phyloP scores from a whole-genome alignment of 2,888 invertebrate genomes.

The Halocaridina rubra region DNA sequence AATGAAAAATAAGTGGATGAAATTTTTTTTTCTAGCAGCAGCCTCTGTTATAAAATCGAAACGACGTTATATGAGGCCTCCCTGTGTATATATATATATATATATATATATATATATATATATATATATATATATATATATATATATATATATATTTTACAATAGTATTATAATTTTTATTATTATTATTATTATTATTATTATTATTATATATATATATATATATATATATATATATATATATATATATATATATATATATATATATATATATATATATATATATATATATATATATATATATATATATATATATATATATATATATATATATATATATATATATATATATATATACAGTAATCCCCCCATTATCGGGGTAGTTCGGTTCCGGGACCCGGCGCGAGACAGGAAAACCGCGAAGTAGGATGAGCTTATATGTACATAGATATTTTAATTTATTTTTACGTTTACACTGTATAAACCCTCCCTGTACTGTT shows the following conservation, averaged over 20 bases:
- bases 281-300: slow-evolving; percentile 22
- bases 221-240: slow-evolving; percentile 7
- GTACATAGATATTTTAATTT: too few relatives aligned
- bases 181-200: background rate
- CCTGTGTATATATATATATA: slow-evolving; percentile 32
- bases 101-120: slow-evolving; percentile 47
- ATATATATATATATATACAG: slow-evolving; percentile 7
- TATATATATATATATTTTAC: slow-evolving; percentile 23
- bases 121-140: slow-evolving; percentile 7
- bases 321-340: slow-evolving; percentile 26
- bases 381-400: too few relatives aligned
- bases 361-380: too few relatives aligned
- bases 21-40: too few relatives aligned
- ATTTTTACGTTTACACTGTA: too few relatives aligned
- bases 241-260: slow-evolving; percentile 39
- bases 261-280: slow-evolving; percentile 32
- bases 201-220: background rate
- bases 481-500: too few relatives aligned
- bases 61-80: too few relatives aligned
- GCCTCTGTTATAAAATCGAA: too few relatives aligned
- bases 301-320: slow-evolving; percentile 17
- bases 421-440: too few relatives aligned
- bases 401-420: too few relatives aligned
- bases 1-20: too few relatives aligned
- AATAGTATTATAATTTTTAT: background rate